phyloP scores from a whole-genome alignment of 2,888 invertebrate species.

The Lagria hirta region DNA sequence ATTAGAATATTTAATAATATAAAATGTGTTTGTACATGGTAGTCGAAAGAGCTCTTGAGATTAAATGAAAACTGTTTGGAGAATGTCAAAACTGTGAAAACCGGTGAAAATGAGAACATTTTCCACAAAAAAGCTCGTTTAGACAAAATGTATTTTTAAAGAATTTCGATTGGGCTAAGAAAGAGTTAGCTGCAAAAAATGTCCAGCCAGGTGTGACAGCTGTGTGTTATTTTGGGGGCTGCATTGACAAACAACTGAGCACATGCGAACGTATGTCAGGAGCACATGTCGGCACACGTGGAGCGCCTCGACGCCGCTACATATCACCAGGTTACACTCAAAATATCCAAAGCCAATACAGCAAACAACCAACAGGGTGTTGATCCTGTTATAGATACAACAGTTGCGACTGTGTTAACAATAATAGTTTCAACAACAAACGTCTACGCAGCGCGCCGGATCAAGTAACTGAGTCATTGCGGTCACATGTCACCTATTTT shows the following conservation, averaged over 20 bases:
- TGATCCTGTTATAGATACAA: slow-evolving; percentile 24
- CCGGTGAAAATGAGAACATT: no score
- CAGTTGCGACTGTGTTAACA: slow-evolving; percentile 13
- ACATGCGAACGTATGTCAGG: slow-evolving; percentile 61
- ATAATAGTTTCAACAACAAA: slow-evolving; percentile 13
- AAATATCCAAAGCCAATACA: slow-evolving; percentile 21
- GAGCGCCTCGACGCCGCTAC: slow-evolving; percentile 61
- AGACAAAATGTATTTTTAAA: no score
- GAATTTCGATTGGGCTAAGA: no score
- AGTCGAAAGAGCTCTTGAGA: no score
- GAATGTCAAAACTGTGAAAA: no score
- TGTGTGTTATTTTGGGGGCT: slow-evolving; percentile 52
- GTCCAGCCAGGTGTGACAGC: slow-evolving; percentile 55
- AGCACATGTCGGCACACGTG: slow-evolving; percentile 54
- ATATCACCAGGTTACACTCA: slow-evolving; percentile 44
- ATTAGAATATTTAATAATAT: no score
- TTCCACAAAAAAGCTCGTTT: no score
- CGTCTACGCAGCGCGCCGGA: no score
- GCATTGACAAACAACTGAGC: slow-evolving; percentile 50
- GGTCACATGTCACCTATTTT: no score
- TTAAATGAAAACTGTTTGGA: no score
- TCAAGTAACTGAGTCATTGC: no score
- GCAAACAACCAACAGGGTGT: slow-evolving; percentile 14
- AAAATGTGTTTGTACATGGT: no score
- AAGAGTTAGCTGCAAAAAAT: slow-evolving; percentile 49